Evolutionary conservation across 2,888 invertebrate species (phyloP).

Genomic region (Trissolcus brochymenae): DNA sequence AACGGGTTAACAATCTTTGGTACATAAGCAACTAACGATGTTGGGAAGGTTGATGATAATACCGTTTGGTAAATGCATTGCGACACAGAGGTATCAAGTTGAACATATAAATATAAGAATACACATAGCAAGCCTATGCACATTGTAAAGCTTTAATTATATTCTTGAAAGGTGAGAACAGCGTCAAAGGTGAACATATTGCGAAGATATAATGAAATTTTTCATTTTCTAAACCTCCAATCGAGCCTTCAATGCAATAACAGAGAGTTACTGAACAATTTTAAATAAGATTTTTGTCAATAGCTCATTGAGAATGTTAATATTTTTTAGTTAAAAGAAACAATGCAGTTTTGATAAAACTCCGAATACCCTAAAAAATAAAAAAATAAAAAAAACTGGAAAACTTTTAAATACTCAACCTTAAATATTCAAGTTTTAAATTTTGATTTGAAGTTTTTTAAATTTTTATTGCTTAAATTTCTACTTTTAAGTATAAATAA

Average conservation of each 20-base stretch:
- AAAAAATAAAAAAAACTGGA: too few relatives aligned
- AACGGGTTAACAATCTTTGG: slow-evolving; percentile 16
- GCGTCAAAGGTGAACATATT: slow-evolving; percentile 36
- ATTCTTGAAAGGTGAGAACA: slow-evolving; percentile 51
- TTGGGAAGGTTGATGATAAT: slow-evolving; percentile 33
- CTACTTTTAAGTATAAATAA: too few relatives aligned
- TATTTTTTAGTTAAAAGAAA: too few relatives aligned
- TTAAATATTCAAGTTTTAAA: too few relatives aligned
- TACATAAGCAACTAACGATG: slow-evolving; percentile 42
- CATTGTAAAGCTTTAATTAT: slow-evolving; percentile 51
- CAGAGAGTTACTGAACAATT: slow-evolving; percentile 7
- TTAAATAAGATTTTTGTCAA: not conserved
- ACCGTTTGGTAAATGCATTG: slow-evolving; percentile 25
- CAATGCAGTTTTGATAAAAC: too few relatives aligned
- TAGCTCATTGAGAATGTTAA: too few relatives aligned
- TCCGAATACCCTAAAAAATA: too few relatives aligned
- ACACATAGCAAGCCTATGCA: too few relatives aligned
- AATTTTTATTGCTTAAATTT: too few relatives aligned
- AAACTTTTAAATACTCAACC: too few relatives aligned
- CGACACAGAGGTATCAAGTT: slow-evolving; percentile 32
- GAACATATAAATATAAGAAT: slow-evolving; percentile 43
- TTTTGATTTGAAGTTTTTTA: too few relatives aligned
- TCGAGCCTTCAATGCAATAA: slow-evolving; percentile 22
- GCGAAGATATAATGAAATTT: slow-evolving; percentile 29
- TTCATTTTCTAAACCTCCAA: slow-evolving; percentile 21